Evolutionary conservation across 2,797 vertebrate species (phyloP), one percentile per base, ranked within the genome.

Genomic region (Diplodus sargus): DNA sequence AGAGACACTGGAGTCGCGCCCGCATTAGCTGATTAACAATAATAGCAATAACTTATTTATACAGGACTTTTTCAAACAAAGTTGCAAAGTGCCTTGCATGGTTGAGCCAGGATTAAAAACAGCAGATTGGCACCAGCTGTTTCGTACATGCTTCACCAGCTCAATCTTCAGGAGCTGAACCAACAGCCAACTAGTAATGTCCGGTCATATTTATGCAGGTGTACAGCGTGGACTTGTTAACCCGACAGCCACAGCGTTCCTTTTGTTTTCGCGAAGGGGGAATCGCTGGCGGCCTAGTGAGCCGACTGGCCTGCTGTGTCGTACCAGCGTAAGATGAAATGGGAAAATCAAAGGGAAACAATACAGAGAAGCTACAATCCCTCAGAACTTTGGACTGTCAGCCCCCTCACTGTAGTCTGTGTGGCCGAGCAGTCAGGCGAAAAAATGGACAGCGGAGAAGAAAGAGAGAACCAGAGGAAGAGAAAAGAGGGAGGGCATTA

Each of bases 1-100:
- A 20, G 34, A 39, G 65, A 39, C 65, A 43, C 51, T 52, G 57
- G 76, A 57, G 79, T 70, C 22, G 4, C 45, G 48, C 49, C 69
- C 60, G 43, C 71, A 78, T 86, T 80, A 80, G 72, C 54, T 86
- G 57, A 85, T 84, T 81, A 66, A 66, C 52, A n/a, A n/a, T 66
- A 20, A 14, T 34, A 39, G 18, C 18, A 5, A 20, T 22, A 12
- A 48, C 18, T 28, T 48, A 28, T 23, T 61, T 61, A 23, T 3
- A 48, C 9, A 28, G 45, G 23, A 28, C 5, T 48, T 28, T 63
- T 62, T n/a, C 5, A 25, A 22, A 61, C 39, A 47, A 63, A 28
- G 62, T 49, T 23, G 2, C 25, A 53, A 23, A 23, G 22, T 53
- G 39, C n/a, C 14, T 43, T 43, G 9, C n/a, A 42, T 39, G 30